Percentiles rank a stretch among this genome's conserved stretches.
Conservation (phyloP, 2,797 vertebrate species). For the Micromesistius poutassou region DNA sequence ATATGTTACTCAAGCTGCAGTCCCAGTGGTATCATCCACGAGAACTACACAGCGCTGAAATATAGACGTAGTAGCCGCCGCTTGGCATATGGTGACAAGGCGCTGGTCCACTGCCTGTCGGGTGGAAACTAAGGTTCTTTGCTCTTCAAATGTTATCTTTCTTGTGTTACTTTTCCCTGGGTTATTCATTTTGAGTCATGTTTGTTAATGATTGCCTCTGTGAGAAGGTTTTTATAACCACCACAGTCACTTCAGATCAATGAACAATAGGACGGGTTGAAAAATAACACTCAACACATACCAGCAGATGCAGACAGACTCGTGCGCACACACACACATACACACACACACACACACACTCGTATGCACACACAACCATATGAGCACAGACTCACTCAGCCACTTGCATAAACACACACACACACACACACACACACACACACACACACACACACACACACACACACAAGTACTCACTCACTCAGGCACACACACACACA, state of each 20-base stretch:
- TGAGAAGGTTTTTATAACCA: background rate
- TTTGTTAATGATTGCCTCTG: background rate
- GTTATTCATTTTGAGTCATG: background rate
- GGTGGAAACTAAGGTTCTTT: background rate
- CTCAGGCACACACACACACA: background rate
- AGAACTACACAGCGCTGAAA: background rate
- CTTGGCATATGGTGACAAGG: background rate
- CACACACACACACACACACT: background rate
- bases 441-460: background rate
- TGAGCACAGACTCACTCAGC: background rate
- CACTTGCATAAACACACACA: background rate
- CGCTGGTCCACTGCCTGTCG: too few species aligned
- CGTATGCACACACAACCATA: background rate
- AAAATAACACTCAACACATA: background rate
- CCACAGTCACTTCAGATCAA: background rate
- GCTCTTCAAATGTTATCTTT: too few species aligned
- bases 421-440: conserved; percentile 4
- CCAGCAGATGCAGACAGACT: background rate
- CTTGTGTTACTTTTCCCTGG: background rate
- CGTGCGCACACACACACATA: background rate
- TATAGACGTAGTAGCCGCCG: background rate
- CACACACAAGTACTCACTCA: background rate
- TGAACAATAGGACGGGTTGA: background rate
- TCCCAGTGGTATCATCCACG: background rate
- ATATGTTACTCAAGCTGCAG: background rate